A percentile compares a stretch with the other conserved stretches of the same genome.
phyloP scores from a whole-genome alignment of 2,113 vertebrate genomes.

The Lamprologus sp. region DNA sequence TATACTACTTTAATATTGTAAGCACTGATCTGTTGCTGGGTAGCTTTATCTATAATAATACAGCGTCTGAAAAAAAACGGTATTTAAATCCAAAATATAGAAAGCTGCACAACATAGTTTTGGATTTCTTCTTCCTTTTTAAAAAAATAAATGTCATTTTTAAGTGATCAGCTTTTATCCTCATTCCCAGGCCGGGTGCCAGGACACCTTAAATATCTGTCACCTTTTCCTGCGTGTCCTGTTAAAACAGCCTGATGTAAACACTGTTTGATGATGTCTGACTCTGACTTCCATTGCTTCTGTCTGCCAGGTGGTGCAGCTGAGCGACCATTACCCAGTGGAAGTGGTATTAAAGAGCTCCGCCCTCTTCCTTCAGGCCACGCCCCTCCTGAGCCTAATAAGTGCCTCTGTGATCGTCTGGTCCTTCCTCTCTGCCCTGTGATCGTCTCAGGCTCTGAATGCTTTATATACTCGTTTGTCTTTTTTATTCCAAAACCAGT shows the following conservation, averaged over 20 bases:
- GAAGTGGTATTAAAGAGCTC: constrained; percentile 38
- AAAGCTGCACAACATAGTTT: not conserved
- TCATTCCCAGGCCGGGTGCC: accelerated
- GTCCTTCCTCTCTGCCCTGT: not conserved
- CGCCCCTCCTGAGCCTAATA: constrained; percentile 13
- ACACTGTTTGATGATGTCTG: not conserved
- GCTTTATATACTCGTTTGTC: not conserved
- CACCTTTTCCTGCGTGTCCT: accelerated
- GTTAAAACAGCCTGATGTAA: accelerated
- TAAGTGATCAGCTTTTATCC: not conserved
- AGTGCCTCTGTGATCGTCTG: not conserved
- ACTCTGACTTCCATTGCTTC: not conserved
- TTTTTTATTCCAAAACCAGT: not conserved
- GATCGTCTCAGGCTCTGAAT: not conserved
- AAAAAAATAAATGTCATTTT: not conserved
- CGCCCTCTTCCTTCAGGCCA: not conserved
- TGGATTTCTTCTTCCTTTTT: too few species aligned
- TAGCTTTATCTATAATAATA: not conserved
- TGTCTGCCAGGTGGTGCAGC: constrained; percentile 13
- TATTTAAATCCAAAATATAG: not conserved
- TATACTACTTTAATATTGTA: not conserved
- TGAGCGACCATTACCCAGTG: constrained; percentile 40
- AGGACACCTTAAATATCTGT: not conserved
- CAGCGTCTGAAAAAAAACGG: accelerated
- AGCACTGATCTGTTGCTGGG: not conserved